phyloP scores from a whole-genome alignment of 2,888 invertebrate genomes.

The Artemia sp. region DNA sequence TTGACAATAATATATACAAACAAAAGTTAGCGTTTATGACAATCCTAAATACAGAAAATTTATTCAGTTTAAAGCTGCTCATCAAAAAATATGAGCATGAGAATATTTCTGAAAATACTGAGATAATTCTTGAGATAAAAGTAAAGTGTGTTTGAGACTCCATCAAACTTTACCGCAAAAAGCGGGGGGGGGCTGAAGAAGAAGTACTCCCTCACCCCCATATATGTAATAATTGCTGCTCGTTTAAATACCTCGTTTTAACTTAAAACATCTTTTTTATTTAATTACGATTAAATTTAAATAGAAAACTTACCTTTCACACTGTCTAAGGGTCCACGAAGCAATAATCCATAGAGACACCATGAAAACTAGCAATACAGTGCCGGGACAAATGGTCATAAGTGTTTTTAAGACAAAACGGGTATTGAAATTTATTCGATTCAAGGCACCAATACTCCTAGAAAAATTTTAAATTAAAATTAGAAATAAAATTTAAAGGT shows the following conservation, averaged over 20 bases:
- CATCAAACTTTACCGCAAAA: background rate
- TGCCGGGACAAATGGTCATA: conserved; percentile 99
- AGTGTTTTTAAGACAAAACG: conserved; percentile 89
- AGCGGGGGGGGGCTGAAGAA: conserved; percentile 13
- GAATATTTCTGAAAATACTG: too few species aligned
- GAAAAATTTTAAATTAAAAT: background rate
- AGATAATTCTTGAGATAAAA: too few species aligned
- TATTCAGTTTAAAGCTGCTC: too few species aligned
- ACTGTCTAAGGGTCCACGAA: conserved; percentile 94
- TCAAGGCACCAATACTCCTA: conserved; percentile 55
- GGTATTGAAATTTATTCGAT: conserved; percentile 96
- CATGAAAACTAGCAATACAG: conserved; percentile 94
- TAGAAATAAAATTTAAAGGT: too few species aligned
- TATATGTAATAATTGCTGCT: background rate
- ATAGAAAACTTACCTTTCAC: conserved; percentile 63
- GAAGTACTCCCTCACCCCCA: conserved; percentile 3
- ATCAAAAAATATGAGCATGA: too few species aligned
- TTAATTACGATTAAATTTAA: background rate
- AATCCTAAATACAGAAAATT: too few species aligned
- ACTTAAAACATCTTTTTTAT: too few species aligned
- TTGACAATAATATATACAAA: too few species aligned
- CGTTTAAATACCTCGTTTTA: too few species aligned
- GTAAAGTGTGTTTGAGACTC: too few species aligned
- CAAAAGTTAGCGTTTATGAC: too few species aligned
- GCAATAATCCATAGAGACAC: conserved; percentile 99